Evolutionary conservation across 2,113 vertebrate species (phyloP).

Genomic region (Pica pica): DNA sequence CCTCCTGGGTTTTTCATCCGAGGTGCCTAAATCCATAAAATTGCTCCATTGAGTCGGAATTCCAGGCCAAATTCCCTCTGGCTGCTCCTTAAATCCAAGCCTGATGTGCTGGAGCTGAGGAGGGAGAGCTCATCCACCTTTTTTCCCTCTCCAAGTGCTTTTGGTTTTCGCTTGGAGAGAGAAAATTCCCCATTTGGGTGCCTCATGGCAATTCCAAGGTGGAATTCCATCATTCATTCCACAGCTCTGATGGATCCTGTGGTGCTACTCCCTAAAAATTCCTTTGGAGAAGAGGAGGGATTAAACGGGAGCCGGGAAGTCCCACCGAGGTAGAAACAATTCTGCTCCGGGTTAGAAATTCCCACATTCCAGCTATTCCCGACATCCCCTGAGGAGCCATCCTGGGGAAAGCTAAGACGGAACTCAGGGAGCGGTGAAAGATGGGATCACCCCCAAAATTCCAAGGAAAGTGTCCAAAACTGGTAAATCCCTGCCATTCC

Average conservation of each 20-base stretch:
- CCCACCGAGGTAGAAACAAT: rapidly evolving
- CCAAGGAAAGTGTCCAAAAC: neutral
- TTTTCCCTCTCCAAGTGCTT: neutral
- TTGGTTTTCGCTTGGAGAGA: neutral
- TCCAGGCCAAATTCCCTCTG: neutral
- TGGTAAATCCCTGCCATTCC: neutral
- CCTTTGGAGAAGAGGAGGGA: neutral
- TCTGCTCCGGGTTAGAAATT: neutral
- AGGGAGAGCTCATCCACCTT: neutral
- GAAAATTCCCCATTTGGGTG: neutral
- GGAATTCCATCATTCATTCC: neutral
- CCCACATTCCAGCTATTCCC: neutral
- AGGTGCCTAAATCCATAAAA: neutral
- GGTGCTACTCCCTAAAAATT: neutral
- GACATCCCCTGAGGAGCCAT: rapidly evolving
- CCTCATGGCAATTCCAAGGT: neutral
- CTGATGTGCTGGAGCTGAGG: neutral
- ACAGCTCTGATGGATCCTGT: rapidly evolving
- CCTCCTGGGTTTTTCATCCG: neutral
- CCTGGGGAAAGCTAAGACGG: neutral
- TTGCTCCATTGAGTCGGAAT: neutral
- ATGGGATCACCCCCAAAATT: no score
- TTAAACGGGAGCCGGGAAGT: neutral
- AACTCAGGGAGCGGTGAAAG: no score
- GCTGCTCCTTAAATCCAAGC: neutral